phyloP scores from a whole-genome alignment of 53 echinoderm and acorn worm species.

The Crossaster papposus region DNA sequence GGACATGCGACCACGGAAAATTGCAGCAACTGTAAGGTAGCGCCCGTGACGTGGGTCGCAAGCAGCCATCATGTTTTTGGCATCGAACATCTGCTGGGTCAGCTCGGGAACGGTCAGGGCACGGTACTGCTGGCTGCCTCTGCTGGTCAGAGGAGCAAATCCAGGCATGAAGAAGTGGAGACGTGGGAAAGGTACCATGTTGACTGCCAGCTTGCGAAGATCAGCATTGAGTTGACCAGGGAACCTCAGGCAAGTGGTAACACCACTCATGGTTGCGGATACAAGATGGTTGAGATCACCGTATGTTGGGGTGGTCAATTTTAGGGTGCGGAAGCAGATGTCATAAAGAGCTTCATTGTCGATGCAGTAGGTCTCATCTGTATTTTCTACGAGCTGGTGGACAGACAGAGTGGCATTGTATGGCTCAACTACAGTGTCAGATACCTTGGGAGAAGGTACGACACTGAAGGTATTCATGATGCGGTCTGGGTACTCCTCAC shows the following conservation, averaged over 20 bases:
- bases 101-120: constrained; percentile 93
- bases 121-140: constrained; percentile 94
- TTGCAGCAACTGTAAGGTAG: constrained; percentile 91
- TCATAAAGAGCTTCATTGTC: constrained; percentile 98
- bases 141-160: constrained; percentile 96
- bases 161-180: constrained; percentile 99
- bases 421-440: constrained; percentile 97
- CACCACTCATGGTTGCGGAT: constrained; percentile 98
- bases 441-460: constrained; percentile 97
- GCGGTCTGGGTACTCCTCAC: constrained; percentile 95
- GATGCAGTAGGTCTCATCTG: constrained; percentile 95
- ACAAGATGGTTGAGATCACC: constrained; percentile 99
- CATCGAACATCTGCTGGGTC: constrained; percentile 98
- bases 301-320: constrained; percentile 96
- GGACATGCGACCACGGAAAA: constrained; percentile 99
- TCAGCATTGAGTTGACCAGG: constrained; percentile 99
- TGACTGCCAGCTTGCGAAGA: constrained; percentile 96
- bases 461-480: constrained; percentile 97
- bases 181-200: constrained; percentile 99
- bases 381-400: constrained; percentile 97
- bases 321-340: constrained; percentile 97
- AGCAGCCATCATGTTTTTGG: constrained; percentile 99
- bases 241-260: constrained; percentile 97
- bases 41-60: constrained; percentile 96
- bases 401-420: constrained; percentile 98